These are phyloP conservation scores for Esox niger DNA, from an alignment of 2,113 vertebrate genomes.

Conservation along the genomic window DNA sequence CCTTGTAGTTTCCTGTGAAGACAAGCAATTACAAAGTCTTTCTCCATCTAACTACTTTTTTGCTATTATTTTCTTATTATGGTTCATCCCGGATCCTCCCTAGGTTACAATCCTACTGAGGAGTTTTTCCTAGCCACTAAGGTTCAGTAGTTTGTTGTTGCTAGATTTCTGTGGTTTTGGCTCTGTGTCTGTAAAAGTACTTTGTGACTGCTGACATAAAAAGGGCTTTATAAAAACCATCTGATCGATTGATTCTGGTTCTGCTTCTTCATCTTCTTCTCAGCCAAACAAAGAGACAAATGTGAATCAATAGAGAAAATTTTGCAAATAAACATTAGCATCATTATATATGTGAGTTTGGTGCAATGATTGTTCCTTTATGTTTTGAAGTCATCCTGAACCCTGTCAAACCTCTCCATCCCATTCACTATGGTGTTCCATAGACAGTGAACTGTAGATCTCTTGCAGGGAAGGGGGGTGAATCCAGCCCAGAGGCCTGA, in stretches of 20 bases:
- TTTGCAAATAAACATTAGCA: not conserved
- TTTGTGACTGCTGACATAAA: no score
- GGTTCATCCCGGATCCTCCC: conserved; percentile 26
- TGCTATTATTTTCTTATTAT: conserved; percentile 14
- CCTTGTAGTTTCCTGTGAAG: conserved; percentile 61
- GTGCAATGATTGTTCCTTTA: not conserved
- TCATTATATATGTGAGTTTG: not conserved
- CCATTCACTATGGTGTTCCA: not conserved
- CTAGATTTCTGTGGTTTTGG: no score
- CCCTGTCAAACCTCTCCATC: not conserved
- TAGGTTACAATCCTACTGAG: conserved; percentile 39
- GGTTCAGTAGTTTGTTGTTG: no score
- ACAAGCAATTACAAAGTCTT: conserved; percentile 39
- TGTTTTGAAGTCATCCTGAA: conserved; percentile 5
- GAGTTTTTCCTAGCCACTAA: no score
- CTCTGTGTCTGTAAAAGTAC: no score
- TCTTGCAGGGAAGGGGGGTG: conserved; percentile 17
- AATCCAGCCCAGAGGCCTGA: conserved; percentile 39
- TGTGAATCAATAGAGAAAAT: not conserved
- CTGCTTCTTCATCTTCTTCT: not conserved
- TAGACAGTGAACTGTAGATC: conserved; percentile 25
- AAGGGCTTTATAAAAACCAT: no score
- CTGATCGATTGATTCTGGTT: no score
- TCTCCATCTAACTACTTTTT: conserved; percentile 8
- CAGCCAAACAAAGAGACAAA: conserved; percentile 1